A percentile compares a stretch with the other conserved stretches of the same genome.
These are phyloP conservation scores for Darevskia nairensis DNA, from an alignment of 2,797 vertebrate species.

Conservation along the genomic window DNA sequence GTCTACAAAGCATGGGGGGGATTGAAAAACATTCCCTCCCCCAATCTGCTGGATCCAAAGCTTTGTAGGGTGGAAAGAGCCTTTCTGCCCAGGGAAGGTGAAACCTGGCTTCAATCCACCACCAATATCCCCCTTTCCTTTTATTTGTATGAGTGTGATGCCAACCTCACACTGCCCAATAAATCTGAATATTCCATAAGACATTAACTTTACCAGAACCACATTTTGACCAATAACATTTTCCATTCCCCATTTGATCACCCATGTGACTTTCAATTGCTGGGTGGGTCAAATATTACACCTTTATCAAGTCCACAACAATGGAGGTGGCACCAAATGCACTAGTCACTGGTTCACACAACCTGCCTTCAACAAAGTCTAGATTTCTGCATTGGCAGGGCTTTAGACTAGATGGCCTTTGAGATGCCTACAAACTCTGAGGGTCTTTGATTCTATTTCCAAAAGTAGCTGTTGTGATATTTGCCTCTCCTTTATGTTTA, in stretches of 20 bases:
- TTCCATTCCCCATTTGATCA: neutral
- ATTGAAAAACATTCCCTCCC: neutral
- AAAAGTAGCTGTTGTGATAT: neutral
- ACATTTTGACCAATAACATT: neutral
- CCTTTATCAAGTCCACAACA: neutral
- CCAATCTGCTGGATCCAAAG: neutral
- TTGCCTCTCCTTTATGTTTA: neutral
- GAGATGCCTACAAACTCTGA: too few relatives aligned
- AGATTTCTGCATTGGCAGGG: too few relatives aligned
- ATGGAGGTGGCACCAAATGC: neutral
- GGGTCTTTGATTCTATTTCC: neutral
- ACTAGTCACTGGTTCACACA: neutral
- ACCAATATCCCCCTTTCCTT: neutral
- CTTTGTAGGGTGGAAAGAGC: too few relatives aligned
- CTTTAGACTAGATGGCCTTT: too few relatives aligned
- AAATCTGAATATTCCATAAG: neutral
- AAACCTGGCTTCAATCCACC: too few relatives aligned
- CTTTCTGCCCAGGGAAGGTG: too few relatives aligned
- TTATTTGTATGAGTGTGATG: neutral
- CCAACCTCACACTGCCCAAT: neutral
- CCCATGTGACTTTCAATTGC: neutral
- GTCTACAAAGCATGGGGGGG: neutral
- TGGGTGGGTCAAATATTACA: neutral
- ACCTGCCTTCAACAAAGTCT: neutral
- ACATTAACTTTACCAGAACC: neutral